These are phyloP conservation scores for Argynnis bischoffii DNA, from an alignment of 2,888 invertebrate genomes.

Conservation along the genomic window DNA sequence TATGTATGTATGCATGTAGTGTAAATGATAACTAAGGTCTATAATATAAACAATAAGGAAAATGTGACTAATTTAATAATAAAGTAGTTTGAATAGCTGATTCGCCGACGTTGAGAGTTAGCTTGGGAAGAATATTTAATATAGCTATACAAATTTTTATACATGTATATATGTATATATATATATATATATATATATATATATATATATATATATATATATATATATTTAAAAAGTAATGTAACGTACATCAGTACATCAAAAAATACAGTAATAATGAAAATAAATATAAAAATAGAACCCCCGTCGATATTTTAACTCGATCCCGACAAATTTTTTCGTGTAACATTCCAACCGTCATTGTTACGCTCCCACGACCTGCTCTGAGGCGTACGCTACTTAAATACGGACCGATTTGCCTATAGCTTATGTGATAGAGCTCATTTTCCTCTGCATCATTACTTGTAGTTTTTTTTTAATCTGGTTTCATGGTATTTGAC, in stretches of 20 bases:
- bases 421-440: conserved; percentile 42
- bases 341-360: conserved; percentile 71
- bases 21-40: too few relatives aligned
- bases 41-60: too few relatives aligned
- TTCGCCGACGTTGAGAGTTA: too few relatives aligned
- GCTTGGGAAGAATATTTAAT: too few relatives aligned
- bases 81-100: too few relatives aligned
- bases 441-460: conserved; percentile 23
- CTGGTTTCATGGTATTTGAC: conserved; percentile 41
- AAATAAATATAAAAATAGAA: conserved; percentile 9
- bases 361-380: conserved; percentile 67
- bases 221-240: too few relatives aligned
- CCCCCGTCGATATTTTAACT: conserved; percentile 22
- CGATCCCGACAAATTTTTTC: conserved; percentile 56
- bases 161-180: not conserved
- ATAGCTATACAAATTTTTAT: not conserved
- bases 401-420: conserved; percentile 38
- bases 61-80: too few relatives aligned
- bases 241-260: too few relatives aligned
- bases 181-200: too few relatives aligned
- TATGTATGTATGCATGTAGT: too few relatives aligned
- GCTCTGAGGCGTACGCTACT: conserved; percentile 52
- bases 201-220: too few relatives aligned
- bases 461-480: not conserved
- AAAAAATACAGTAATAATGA: not conserved